phyloP scores from a whole-genome alignment of 2,888 invertebrate genomes.

The Papilio demoleus region DNA sequence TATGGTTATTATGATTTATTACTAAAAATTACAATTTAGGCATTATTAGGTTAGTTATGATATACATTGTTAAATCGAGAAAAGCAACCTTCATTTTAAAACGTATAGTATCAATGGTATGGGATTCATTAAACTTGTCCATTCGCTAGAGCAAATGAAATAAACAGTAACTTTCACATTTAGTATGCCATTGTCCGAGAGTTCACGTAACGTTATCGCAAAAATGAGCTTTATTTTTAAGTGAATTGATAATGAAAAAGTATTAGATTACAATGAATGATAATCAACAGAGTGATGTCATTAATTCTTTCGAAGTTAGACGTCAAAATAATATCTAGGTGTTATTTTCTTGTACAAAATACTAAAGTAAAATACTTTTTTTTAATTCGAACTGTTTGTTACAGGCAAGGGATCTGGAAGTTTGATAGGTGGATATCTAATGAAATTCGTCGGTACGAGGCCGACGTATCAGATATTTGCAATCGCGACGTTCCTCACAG shows the following conservation, averaged over 20 bases:
- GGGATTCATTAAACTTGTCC: neutral
- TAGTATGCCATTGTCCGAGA: conserved; percentile 11
- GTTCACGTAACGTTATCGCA: neutral
- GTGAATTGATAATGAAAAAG: neutral
- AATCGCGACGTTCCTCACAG: conserved; percentile 84
- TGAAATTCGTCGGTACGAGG: conserved; percentile 88
- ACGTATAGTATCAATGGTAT: neutral
- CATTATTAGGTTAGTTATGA: too few relatives aligned
- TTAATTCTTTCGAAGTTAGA: neutral
- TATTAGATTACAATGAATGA: neutral
- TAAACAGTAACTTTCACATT: conserved; percentile 2
- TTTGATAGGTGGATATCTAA: conserved; percentile 89
- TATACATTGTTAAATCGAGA: too few relatives aligned
- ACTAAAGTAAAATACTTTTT: too few relatives aligned
- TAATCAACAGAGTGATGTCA: neutral
- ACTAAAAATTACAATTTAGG: too few relatives aligned
- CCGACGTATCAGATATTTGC: conserved; percentile 89
- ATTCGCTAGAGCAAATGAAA: neutral
- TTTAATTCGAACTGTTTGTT: conserved; percentile 43
- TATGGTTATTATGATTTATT: too few relatives aligned
- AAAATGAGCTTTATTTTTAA: neutral
- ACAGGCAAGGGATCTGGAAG: conserved; percentile 90
- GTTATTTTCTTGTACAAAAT: neutral
- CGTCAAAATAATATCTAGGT: neutral
- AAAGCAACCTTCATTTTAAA: neutral